Evolutionary conservation across 2,888 invertebrate species (phyloP).

Genomic region (Stenotaenia linearis): DNA sequence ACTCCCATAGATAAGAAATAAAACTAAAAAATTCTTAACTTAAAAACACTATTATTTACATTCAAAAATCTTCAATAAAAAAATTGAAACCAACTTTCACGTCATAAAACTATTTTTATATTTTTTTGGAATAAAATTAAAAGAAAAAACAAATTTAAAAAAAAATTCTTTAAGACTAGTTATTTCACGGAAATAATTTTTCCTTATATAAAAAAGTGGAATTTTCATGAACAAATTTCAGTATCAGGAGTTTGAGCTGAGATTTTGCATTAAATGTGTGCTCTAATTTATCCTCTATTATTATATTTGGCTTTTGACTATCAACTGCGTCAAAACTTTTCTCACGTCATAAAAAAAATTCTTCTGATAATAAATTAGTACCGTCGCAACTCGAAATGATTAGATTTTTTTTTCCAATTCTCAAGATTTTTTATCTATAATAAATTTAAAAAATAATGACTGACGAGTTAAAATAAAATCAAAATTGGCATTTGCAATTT

Average conservation of each 20-base stretch:
- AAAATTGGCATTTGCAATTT: background rate
- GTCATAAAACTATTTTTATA: background rate
- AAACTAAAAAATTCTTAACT: background rate
- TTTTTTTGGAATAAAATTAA: too few species aligned
- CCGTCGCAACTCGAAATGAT: background rate
- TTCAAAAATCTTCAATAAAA: background rate
- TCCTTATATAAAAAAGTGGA: background rate
- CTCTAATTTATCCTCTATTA: background rate
- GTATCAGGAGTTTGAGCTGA: background rate
- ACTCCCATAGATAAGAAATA: background rate
- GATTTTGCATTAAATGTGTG: constrained; percentile 16
- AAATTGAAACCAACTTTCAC: background rate
- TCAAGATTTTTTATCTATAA: background rate
- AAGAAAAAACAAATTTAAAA: background rate
- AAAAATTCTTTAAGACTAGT: background rate
- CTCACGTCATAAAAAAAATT: background rate
- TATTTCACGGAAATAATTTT: background rate
- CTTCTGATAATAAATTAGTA: constrained; percentile 2
- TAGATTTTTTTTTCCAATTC: background rate
- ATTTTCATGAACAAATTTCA: background rate
- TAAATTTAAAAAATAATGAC: background rate
- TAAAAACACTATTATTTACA: background rate
- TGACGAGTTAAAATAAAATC: background rate
- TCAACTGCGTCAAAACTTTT: constrained; percentile 2
- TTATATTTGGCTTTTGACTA: constrained; percentile 23